These are phyloP conservation scores for Taurulus bubalis DNA, from an alignment of 2,113 vertebrate genomes.

Conservation along the genomic window DNA sequence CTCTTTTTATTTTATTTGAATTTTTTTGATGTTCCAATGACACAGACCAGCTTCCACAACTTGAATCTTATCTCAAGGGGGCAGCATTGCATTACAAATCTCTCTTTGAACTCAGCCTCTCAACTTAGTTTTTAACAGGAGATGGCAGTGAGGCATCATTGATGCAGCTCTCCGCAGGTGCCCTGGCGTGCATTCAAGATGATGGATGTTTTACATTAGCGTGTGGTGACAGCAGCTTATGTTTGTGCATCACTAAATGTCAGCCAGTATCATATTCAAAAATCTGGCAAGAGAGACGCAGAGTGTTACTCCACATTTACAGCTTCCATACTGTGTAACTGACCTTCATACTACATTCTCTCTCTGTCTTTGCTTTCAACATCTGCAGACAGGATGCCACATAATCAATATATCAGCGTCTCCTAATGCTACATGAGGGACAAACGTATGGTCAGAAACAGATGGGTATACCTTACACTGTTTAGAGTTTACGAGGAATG, in stretches of 20 bases:
- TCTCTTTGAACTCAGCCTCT: not conserved
- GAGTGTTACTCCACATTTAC: constrained; percentile 55
- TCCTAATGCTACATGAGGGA: not conserved
- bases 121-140: constrained; percentile 47
- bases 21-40: not conserved
- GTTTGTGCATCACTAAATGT: constrained; percentile 76
- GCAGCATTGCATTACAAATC: constrained; percentile 65
- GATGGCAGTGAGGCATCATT: constrained; percentile 64
- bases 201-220: constrained; percentile 76
- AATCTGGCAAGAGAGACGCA: constrained; percentile 52
- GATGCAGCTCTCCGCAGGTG: constrained; percentile 56
- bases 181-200: constrained; percentile 59
- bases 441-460: not conserved
- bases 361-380: constrained; percentile 18
- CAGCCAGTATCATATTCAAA: constrained; percentile 75
- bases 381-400: constrained; percentile 8
- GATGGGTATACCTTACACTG: not conserved
- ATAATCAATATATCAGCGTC: not conserved
- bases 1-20: not conserved
- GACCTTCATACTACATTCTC: constrained; percentile 49
- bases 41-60: not conserved
- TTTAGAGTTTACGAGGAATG: not conserved
- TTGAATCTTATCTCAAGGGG: constrained; percentile 44
- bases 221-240: constrained; percentile 77
- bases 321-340: constrained; percentile 51